Percentiles rank a stretch among this genome's conserved stretches.
Evolutionary conservation across 2,888 invertebrate species (phyloP).

Genomic region (Thymelicus sylvestris): DNA sequence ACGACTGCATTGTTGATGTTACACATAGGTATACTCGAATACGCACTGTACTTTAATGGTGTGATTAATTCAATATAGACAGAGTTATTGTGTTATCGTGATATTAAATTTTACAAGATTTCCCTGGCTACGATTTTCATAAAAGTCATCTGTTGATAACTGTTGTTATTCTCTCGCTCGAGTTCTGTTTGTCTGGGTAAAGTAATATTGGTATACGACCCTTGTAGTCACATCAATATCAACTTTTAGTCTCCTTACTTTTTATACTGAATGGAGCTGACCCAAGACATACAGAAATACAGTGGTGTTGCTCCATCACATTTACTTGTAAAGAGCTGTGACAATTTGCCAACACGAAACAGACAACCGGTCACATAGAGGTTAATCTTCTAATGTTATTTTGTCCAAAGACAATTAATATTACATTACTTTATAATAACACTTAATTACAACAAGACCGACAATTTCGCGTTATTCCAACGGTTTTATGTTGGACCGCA

Average conservation of each 20-base stretch:
- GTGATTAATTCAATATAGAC: not conserved
- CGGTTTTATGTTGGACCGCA: not conserved
- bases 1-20: too few species aligned
- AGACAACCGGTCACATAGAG: conserved; percentile 47
- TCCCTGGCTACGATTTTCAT: conserved; percentile 18
- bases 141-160: conserved; percentile 37
- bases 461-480: conserved; percentile 8
- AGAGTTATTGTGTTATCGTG: conserved; percentile 12
- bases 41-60: not conserved
- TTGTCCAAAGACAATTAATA: conserved; percentile 9
- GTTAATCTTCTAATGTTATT: conserved; percentile 29
- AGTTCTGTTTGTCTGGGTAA: conserved; percentile 40
- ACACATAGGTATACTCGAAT: not conserved
- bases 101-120: conserved; percentile 13
- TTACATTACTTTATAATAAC: conserved; percentile 43
- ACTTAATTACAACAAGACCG: conserved; percentile 50
- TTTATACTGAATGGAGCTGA: conserved; percentile 9
- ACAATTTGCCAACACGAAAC: conserved; percentile 65
- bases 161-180: conserved; percentile 50
- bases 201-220: conserved; percentile 4
- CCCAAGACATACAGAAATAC: conserved; percentile 33
- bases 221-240: not conserved
- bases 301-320: conserved; percentile 23
- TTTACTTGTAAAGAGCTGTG: conserved; percentile 35
- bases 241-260: not conserved